Evolutionary conservation across 2,888 invertebrate genomes (phyloP).

Genomic region (Gnatocerus cornutus): DNA sequence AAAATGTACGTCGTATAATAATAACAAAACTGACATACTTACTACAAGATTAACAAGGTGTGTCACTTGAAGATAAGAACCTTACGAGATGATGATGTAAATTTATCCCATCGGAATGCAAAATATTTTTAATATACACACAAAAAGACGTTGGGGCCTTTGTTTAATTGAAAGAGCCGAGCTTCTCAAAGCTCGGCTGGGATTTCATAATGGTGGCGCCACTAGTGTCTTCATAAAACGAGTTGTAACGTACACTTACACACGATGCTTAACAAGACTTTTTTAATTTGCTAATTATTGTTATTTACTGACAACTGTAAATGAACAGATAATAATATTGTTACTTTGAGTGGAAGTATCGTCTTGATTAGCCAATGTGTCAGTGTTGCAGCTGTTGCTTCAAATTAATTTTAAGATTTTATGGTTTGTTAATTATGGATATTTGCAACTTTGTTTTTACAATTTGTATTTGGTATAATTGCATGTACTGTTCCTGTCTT

Average conservation of each 20-base stretch:
- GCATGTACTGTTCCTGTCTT: no score
- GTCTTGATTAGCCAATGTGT: constrained; percentile 1
- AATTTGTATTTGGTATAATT: no score
- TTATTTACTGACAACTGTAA: constrained; percentile 26
- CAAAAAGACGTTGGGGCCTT: neutral
- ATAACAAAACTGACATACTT: constrained; percentile 34
- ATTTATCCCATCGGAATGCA: constrained; percentile 25
- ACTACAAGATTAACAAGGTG: constrained; percentile 29
- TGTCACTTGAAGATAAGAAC: constrained; percentile 26
- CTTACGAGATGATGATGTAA: constrained; percentile 13
- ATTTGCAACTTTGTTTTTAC: no score
- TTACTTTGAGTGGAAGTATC: neutral
- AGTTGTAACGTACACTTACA: constrained; percentile 23
- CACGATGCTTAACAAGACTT: constrained; percentile 1
- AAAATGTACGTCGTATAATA: constrained; percentile 18
- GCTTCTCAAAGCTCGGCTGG: constrained; percentile 24
- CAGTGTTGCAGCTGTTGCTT: constrained; percentile 1
- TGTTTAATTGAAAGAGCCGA: constrained; percentile 1
- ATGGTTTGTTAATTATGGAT: no score
- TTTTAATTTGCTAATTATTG: constrained; percentile 24
- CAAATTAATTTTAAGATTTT: neutral
- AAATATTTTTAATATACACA: constrained; percentile 18
- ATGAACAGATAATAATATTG: constrained; percentile 1
- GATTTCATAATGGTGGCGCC: constrained; percentile 35
- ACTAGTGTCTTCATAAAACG: constrained; percentile 20